Base-by-base conservation (phyloP, 2,797 vertebrate genomes). In the Falco rusticolus region DNA sequence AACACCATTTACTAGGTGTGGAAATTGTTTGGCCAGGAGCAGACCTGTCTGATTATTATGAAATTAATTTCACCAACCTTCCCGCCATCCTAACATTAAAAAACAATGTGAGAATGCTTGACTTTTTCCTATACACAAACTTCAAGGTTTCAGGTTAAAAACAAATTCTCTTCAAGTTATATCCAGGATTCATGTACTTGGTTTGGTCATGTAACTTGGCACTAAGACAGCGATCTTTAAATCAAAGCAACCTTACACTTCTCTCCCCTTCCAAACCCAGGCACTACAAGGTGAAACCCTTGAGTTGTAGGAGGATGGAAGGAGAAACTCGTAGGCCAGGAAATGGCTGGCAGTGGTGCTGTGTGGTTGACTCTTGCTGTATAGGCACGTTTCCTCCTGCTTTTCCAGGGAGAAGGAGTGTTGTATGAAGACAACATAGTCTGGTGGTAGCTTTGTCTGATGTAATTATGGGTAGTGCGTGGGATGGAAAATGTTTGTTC, bases 321-420 rank as follows among this genome's bases (percentile, higher is more conserved):
- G 66, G 37, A 85, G 87, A 50, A 93, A 25, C 13, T 0, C 4
- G 33, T 3, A n/a, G 56, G 60, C 33, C 47, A 80, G 87, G 48
- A 91, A 94, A 70, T 50, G 56, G 56, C n/a, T 87, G 87, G 47
- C 26, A 29, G 31, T 19, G 59, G 64, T 84, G 89, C 78, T 71
- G 34, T 71, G 65, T 43, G 80, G 29, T 51, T 63, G 76, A 59
- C 34, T 65, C 53, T 83, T 86, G 50, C 61, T 81, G 28, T 28
- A 59, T 45, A 69, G 77, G 70, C 80, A 94, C 65, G 76, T 87
- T 88, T 93, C 69, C 68, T 94, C 43, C 72, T 87, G 72, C 87
- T 94, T 94, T 89, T 84, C 84, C 53, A 87, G 48, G 41, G 21
- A 64, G 39, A 33, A 83, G 68, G 71, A 87, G 83, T 53, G 68